A percentile compares a stretch with the other conserved stretches of the same genome.
Conservation (phyloP, 1,140 invertebrate species). For the Thaumatotibia leucotreta region DNA sequence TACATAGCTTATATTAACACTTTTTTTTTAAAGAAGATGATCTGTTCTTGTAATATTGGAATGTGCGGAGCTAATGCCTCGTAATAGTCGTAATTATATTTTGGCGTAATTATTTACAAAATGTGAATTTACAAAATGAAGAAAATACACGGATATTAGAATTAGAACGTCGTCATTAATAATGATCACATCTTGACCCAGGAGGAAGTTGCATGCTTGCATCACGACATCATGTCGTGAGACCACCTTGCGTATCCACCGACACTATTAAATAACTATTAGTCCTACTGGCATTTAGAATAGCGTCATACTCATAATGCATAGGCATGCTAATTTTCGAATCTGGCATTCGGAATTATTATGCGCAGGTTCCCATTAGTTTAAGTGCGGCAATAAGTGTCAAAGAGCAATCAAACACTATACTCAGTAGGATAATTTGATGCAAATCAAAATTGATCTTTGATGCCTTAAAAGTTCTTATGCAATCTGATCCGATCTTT, state of each 20-base stretch:
- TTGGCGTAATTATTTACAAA: no score
- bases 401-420: neutral
- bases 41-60: no score
- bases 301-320: neutral
- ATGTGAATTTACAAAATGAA: no score
- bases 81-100: neutral
- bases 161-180: neutral
- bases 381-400: neutral
- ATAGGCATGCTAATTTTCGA: neutral
- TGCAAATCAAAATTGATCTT: neutral
- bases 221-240: neutral
- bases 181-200: neutral
- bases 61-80: no score
- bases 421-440: neutral
- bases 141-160: neutral
- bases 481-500: neutral
- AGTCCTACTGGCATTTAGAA: constrained; percentile 17
- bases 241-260: neutral
- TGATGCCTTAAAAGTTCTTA: neutral
- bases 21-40: no score
- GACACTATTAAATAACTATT: constrained; percentile 15
- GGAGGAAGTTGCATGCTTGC: neutral
- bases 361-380: neutral
- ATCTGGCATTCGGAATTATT: neutral
- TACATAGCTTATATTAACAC: no score